Evolutionary conservation across 2,888 invertebrate genomes (phyloP), one percentile per base, ranked within the genome.

Genomic region (Polydrusus tereticollis): DNA sequence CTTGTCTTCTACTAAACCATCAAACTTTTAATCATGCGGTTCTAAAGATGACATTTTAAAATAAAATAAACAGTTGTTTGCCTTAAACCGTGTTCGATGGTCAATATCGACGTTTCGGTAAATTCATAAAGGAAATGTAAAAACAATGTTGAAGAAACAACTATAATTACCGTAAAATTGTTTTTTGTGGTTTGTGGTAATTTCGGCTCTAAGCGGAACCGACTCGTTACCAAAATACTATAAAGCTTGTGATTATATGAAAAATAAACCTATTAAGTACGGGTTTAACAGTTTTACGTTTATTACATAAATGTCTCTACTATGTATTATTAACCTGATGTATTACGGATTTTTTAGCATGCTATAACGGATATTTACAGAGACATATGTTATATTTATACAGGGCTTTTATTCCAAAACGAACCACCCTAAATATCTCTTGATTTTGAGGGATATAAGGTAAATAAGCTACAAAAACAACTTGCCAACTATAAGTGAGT

Each of bases 181-280:
- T 63, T 63, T 63, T 36, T 63, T 63, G 63, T 47, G 62, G 62
- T 63, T 29, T 47, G 62, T 63, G 26, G 63, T 50, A 12, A 47
- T 63, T 63, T 63, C 33, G 33, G 36, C n/a, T 50, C 36, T 21
- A 33, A 63, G 63, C 63, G 36, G 63, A 63, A 63, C 63, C 33
- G 36, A 50, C 16, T 50, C 14, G 63, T 63, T 63, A 63, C 63
- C 29, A 26, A 50, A 62, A 29, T 62, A 45, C 58, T 8, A 62
- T 43, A 29, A 36, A 63, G 50, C 20, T 60, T 33, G n/a, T 63
- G 18, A 63, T 63, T 63, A 50, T 12, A 18, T 10, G 6, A 26
- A 26, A 50, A 23, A 14, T 26, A 47, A 45, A 59, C 41, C 8
- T 23, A 59, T 59, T 59, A 43, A 52, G 16, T 52, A 52, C 14